Percentiles rank a stretch among this genome's conserved stretches.
Evolutionary conservation across 2,888 invertebrate genomes (phyloP).

Genomic region (Steinernema carpocapsae): DNA sequence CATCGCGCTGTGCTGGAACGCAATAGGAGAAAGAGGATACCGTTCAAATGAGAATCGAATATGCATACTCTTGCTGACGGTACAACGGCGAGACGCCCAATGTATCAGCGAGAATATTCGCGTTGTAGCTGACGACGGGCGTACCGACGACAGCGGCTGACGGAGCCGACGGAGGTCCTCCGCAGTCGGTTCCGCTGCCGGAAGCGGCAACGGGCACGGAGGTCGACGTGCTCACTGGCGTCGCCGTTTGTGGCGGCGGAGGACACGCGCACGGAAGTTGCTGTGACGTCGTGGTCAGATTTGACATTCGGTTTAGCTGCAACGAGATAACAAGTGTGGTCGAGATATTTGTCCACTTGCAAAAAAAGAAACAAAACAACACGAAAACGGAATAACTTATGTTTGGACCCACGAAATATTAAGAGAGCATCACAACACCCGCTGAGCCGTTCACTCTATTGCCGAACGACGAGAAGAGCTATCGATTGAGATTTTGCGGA

Average conservation of each 20-base stretch:
- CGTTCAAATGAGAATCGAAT: constrained; percentile 21
- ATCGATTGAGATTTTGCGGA: constrained; percentile 34
- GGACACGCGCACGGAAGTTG: constrained; percentile 12
- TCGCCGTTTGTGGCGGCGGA: constrained; percentile 13
- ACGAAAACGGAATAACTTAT: too few relatives aligned
- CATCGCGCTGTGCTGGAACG: constrained; percentile 61
- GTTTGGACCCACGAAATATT: background rate
- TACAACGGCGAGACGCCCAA: constrained; percentile 66
- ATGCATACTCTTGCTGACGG: constrained; percentile 64
- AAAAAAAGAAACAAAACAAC: background rate
- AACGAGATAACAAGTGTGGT: background rate
- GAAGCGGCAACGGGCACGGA: background rate
- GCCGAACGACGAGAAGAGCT: constrained; percentile 30
- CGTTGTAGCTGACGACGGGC: constrained; percentile 42
- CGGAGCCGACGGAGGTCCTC: background rate
- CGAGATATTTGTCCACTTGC: too few relatives aligned
- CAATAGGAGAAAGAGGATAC: background rate
- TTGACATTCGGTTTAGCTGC: background rate
- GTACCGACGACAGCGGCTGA: background rate
- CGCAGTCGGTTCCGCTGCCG: background rate
- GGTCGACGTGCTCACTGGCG: constrained; percentile 2
- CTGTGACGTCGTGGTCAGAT: background rate
- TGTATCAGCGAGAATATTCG: constrained; percentile 64
- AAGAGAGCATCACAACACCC: constrained; percentile 31
- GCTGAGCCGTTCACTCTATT: constrained; percentile 32